Evolutionary conservation across 2,888 invertebrate species (phyloP).

Genomic region (Pecten maximus): DNA sequence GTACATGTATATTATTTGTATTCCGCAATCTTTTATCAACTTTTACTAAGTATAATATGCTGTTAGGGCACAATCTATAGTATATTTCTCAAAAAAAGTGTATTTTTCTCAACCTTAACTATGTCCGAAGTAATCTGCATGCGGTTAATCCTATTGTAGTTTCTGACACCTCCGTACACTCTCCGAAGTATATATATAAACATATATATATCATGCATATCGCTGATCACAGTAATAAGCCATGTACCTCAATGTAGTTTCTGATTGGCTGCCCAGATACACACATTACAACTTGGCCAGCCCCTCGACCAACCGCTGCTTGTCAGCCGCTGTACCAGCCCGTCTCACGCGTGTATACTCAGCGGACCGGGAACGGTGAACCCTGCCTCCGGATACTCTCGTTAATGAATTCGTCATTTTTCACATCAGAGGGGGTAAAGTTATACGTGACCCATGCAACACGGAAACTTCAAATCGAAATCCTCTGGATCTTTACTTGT

Average conservation of each 20-base stretch:
- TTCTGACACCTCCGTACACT: background rate
- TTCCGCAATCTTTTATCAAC: too few species aligned
- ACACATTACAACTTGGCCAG: slow-evolving; percentile 6
- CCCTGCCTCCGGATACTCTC: slow-evolving; percentile 22
- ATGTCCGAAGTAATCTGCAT: background rate
- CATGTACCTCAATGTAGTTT: background rate
- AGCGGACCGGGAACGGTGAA: background rate
- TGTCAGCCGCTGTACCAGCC: background rate
- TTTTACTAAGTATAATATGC: too few species aligned
- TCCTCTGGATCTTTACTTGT: background rate
- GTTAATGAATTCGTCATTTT: slow-evolving; percentile 13
- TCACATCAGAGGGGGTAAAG: slow-evolving; percentile 30
- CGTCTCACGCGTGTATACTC: slow-evolving; percentile 8
- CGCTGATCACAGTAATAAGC: slow-evolving; percentile 6
- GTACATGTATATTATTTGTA: too few species aligned
- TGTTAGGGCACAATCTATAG: too few species aligned
- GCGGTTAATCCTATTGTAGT: background rate
- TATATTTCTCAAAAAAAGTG: too few species aligned
- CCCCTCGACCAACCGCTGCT: slow-evolving; percentile 22
- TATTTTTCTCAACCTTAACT: background rate
- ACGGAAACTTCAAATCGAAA: background rate
- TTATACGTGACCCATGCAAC: background rate
- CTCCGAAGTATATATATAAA: background rate
- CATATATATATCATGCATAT: background rate
- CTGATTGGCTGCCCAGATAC: slow-evolving; percentile 20